phyloP scores from a whole-genome alignment of 1,140 invertebrate species.

The Diprion similis region DNA sequence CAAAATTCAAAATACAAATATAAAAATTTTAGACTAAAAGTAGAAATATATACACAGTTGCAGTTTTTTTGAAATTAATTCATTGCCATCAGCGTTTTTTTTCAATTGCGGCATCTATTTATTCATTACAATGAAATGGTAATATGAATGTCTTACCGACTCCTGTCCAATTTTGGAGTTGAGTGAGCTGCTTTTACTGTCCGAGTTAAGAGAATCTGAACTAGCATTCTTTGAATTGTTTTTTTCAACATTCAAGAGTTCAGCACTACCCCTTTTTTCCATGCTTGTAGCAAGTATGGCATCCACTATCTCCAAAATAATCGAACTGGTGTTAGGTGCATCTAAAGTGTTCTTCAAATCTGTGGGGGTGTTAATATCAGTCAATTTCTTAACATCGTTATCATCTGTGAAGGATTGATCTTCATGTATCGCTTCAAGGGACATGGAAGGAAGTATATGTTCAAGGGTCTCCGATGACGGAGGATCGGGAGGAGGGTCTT shows the following conservation, averaged over 20 bases:
- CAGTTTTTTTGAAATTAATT: conserved; percentile 19
- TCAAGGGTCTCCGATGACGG: too few species aligned
- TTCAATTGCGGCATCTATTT: too few species aligned
- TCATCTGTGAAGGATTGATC: too few species aligned
- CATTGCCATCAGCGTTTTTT: too few species aligned
- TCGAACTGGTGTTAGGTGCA: background rate
- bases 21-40: conserved; percentile 25
- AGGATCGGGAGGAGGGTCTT: too few species aligned
- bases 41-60: conserved; percentile 24
- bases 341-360: background rate
- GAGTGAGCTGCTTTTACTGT: conserved; percentile 83
- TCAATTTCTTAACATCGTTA: background rate
- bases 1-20: conserved; percentile 14
- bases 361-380: background rate
- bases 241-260: conserved; percentile 62
- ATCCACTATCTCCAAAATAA: background rate
- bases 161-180: conserved; percentile 82
- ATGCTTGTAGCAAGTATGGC: conserved; percentile 40
- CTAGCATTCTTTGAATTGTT: conserved; percentile 72
- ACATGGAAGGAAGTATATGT: too few species aligned
- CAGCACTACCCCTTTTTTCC: conserved; percentile 62
- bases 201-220: conserved; percentile 79
- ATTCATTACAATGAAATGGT: too few species aligned
- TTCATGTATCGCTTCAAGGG: too few species aligned
- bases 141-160: conserved; percentile 63